Evolutionary conservation across 2,797 vertebrate genomes (phyloP).

Genomic region (Chaunax sp.): DNA sequence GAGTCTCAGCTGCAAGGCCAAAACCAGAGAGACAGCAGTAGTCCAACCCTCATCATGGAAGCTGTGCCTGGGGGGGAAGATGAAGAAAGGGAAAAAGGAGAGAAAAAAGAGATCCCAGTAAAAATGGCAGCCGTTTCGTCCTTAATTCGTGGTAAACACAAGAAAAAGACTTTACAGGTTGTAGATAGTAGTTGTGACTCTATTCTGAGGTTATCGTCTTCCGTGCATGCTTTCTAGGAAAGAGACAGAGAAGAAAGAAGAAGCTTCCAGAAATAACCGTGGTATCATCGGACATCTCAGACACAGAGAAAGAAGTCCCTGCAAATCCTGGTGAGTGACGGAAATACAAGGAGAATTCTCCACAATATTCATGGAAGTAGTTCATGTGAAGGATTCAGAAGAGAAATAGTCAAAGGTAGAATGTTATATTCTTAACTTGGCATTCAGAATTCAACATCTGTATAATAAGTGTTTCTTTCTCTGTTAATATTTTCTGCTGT

Average conservation of each 20-base stretch:
- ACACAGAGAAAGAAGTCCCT: conserved; percentile 38
- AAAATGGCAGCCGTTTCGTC: conserved; percentile 39
- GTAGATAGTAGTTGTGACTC: neutral
- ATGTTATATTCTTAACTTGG: neutral
- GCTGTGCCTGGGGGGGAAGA: conserved; percentile 58
- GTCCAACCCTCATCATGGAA: conserved; percentile 67
- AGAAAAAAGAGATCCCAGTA: conserved; percentile 46
- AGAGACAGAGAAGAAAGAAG: conserved; percentile 39
- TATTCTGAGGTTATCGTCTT: conserved; percentile 2
- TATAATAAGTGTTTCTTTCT: neutral
- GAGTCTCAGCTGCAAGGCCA: conserved; percentile 47
- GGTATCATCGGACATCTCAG: conserved; percentile 23
- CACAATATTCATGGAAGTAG: neutral
- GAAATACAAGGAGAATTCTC: neutral
- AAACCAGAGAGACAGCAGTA: conserved; percentile 53
- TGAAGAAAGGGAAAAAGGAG: conserved; percentile 54
- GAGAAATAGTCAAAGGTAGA: neutral
- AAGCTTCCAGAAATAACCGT: conserved; percentile 16
- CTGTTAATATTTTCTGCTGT: neutral
- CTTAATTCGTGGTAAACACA: conserved; percentile 54
- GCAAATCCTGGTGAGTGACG: conserved; percentile 50
- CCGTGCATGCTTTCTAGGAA: conserved; percentile 33
- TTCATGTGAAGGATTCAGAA: neutral
- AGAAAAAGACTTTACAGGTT: conserved; percentile 11
- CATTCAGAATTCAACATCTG: neutral